phyloP scores from a whole-genome alignment of 2,113 vertebrate genomes.

The Peromyscus leucopus region DNA sequence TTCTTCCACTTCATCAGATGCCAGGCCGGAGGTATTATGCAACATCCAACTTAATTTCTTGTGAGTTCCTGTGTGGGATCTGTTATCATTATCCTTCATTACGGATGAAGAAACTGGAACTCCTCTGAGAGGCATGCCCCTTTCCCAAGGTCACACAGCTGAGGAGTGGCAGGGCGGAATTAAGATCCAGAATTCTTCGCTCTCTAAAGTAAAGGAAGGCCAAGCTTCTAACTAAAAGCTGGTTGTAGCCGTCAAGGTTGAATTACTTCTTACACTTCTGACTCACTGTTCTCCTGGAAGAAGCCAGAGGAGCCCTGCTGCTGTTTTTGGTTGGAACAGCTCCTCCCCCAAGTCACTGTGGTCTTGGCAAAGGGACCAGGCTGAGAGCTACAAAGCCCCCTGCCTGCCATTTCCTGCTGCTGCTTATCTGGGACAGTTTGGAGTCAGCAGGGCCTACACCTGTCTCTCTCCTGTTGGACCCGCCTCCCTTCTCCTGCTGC shows the following conservation, averaged over 20 bases:
- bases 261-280: slow-evolving; percentile 19
- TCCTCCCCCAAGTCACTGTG: slow-evolving; percentile 60
- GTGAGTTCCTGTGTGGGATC: background rate
- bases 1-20: background rate
- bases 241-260: background rate
- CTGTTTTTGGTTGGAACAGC: slow-evolving; percentile 25
- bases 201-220: background rate
- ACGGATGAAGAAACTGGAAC: background rate
- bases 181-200: background rate
- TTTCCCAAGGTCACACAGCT: background rate
- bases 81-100: background rate
- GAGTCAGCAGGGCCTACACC: slow-evolving; percentile 58
- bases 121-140: background rate
- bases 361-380: slow-evolving; percentile 58
- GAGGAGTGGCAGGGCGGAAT: background rate
- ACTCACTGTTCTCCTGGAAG: slow-evolving; percentile 26
- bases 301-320: background rate
- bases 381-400: slow-evolving; percentile 46
- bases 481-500: accelerated
- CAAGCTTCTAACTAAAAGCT: background rate
- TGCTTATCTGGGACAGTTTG: slow-evolving; percentile 33
- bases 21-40: background rate
- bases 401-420: slow-evolving; percentile 40
- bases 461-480: slow-evolving; percentile 42
- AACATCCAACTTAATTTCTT: background rate